Conservation (phyloP, 2,113 vertebrate genomes). For the Gopherus flavomarginatus region DNA sequence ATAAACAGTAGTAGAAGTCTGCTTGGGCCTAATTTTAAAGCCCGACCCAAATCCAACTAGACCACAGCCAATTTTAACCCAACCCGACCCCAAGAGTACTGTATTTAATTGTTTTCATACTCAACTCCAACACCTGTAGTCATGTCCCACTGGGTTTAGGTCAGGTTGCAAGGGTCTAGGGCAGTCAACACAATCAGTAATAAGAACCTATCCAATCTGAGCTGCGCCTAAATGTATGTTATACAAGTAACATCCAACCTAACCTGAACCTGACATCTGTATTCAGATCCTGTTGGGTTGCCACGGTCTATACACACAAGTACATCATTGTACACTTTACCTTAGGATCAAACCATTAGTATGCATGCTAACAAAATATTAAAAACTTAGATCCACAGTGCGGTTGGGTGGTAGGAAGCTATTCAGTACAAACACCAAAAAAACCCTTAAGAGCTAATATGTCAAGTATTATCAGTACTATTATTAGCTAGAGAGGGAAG, state of each 20-base stretch:
- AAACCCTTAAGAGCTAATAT: background rate
- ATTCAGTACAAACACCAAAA: background rate
- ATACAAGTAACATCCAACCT: background rate
- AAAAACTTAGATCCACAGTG: accelerated
- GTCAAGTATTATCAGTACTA: background rate
- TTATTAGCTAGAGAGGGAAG: background rate
- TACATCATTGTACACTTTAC: accelerated
- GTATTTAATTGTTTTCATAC: background rate
- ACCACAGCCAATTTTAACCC: background rate
- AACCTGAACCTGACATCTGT: background rate
- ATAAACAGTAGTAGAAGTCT: background rate
- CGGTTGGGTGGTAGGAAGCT: background rate
- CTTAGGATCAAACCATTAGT: accelerated
- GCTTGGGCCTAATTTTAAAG: background rate
- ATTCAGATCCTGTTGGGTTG: background rate
- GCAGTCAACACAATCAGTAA: background rate
- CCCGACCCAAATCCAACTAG: background rate
- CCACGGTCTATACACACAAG: background rate
- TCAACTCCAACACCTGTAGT: background rate
- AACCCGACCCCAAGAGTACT: too few relatives aligned
- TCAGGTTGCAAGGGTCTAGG: too few relatives aligned
- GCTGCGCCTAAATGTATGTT: background rate
- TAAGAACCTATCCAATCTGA: background rate
- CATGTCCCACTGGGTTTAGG: background rate
- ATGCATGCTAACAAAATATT: accelerated